Evolutionary conservation across 2,888 invertebrate genomes (phyloP).

Genomic region (Eupithecia subumbrata): DNA sequence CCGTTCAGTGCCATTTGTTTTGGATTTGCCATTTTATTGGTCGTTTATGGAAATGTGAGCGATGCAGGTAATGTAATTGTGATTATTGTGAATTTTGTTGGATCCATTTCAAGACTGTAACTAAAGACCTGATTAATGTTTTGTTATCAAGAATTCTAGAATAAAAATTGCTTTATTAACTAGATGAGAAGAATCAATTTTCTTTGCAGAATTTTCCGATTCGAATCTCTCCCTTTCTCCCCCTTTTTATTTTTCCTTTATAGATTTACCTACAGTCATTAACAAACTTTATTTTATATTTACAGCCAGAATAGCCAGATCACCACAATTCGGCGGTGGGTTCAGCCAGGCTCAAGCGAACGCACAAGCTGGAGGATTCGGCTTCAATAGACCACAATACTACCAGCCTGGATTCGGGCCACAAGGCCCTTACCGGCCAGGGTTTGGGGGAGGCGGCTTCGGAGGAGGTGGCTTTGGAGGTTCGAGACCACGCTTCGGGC

Average conservation of each 20-base stretch:
- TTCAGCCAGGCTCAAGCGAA: conserved; percentile 53
- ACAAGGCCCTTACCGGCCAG: conserved; percentile 10
- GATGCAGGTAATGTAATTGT: conserved; percentile 53
- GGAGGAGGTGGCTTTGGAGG: conserved; percentile 46
- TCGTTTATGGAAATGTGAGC: conserved; percentile 37
- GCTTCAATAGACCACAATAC: conserved; percentile 13
- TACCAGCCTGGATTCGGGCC: background rate
- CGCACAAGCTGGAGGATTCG: conserved; percentile 47
- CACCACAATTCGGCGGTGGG: conserved; percentile 55
- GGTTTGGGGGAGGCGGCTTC: conserved; percentile 10
- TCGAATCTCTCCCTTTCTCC: background rate
- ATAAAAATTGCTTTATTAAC: background rate
- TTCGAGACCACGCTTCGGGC: conserved; percentile 31
- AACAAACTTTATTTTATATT: background rate
- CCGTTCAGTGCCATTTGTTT: conserved; percentile 39
- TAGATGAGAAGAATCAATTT: background rate
- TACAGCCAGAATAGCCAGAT: conserved; percentile 53
- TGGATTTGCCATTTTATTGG: conserved; percentile 40
- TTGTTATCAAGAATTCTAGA: too few species aligned
- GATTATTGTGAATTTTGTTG: background rate
- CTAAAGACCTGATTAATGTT: too few species aligned
- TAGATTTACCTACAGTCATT: background rate
- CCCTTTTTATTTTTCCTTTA: background rate
- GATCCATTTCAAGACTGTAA: background rate
- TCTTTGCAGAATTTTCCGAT: background rate